Evolutionary conservation across 2,113 vertebrate species (phyloP).

Genomic region (Elaphurus davidianus): DNA sequence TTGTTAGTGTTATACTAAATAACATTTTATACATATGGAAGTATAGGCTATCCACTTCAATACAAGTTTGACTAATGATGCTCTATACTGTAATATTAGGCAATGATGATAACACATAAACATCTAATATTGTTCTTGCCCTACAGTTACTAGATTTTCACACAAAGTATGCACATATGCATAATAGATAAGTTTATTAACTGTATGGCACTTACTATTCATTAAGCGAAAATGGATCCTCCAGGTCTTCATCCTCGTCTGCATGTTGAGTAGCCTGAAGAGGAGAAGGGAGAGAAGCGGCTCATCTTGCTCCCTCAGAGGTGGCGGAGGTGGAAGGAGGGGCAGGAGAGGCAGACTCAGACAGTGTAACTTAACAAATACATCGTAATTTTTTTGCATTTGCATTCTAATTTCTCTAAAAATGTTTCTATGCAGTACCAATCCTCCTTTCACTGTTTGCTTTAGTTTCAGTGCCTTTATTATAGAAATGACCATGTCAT

Average conservation of each 20-base stretch:
- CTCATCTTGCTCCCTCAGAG: neutral
- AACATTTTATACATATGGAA: neutral
- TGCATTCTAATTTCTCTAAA: neutral
- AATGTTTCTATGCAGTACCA: neutral
- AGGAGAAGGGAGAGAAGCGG: neutral
- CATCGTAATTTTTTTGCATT: neutral
- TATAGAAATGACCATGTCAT: neutral
- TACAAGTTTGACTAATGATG: neutral
- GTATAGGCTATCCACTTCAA: neutral
- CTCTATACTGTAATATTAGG: neutral
- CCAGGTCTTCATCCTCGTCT: neutral
- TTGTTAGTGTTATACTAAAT: neutral
- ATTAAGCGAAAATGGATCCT: rapidly evolving
- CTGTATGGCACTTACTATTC: neutral
- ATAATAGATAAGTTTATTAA: neutral
- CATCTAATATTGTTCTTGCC: neutral
- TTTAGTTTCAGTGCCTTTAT: neutral
- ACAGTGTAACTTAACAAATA: neutral
- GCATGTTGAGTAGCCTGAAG: neutral
- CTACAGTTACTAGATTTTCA: neutral
- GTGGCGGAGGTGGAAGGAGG: neutral
- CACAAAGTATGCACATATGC: neutral
- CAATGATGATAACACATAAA: neutral
- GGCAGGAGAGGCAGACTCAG: neutral
- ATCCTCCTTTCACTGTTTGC: neutral